These are phyloP conservation scores for Agrypnia vestita DNA, from an alignment of 1,140 invertebrate species.

Conservation along the genomic window DNA sequence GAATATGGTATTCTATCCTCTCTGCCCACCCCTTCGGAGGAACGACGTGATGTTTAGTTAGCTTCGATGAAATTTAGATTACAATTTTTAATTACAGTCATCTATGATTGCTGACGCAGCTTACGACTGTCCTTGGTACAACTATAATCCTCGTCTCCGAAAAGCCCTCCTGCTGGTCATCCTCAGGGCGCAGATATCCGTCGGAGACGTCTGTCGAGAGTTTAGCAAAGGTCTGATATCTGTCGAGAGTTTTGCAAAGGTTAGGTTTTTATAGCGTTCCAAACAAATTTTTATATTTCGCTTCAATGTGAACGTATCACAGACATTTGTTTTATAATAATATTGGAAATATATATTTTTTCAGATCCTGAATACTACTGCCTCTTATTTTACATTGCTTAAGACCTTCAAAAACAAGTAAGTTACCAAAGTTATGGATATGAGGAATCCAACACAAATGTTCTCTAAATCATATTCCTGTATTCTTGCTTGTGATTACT, in stretches of 20 bases:
- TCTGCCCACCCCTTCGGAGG: too few species aligned
- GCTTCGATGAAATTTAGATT: too few species aligned
- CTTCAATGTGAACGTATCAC: background rate
- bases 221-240: too few species aligned
- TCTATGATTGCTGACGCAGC: constrained; percentile 42
- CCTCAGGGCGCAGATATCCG: constrained; percentile 44
- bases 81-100: too few species aligned
- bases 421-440: background rate
- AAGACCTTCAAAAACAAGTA: constrained; percentile 30
- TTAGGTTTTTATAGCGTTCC: constrained; percentile 6
- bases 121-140: constrained; percentile 51
- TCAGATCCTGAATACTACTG: constrained; percentile 34
- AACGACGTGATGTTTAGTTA: too few species aligned
- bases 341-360: background rate
- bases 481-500: too few species aligned
- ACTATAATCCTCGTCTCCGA: constrained; percentile 31
- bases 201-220: constrained; percentile 44
- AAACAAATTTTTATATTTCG: background rate
- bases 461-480: background rate
- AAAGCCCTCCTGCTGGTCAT: constrained; percentile 44
- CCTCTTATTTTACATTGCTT: constrained; percentile 37
- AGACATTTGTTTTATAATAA: background rate
- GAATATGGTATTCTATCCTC: too few species aligned
- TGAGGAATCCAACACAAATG: background rate
- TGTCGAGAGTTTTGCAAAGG: constrained; percentile 50